These are phyloP conservation scores for Linepithema humile DNA, from an alignment of 1,140 invertebrate species.

Conservation along the genomic window DNA sequence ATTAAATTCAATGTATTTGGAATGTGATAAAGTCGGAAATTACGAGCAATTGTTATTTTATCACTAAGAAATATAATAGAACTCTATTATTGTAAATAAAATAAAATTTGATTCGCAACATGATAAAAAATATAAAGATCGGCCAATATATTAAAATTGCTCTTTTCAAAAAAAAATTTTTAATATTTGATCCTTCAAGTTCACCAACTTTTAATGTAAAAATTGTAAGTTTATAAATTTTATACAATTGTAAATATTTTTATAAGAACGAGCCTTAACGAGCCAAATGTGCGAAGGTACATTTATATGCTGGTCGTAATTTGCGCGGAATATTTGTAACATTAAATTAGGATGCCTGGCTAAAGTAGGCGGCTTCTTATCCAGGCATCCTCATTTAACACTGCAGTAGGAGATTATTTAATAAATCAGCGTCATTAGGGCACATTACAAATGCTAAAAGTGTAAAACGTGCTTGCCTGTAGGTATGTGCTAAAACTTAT, in stretches of 20 bases:
- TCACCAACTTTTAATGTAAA: neutral
- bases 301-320: slow-evolving; percentile 24
- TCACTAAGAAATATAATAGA: no score
- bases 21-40: slow-evolving; percentile 14
- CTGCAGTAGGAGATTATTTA: slow-evolving; percentile 52
- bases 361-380: slow-evolving; percentile 28
- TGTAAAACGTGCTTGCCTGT: slow-evolving; percentile 47
- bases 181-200: no score
- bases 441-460: slow-evolving; percentile 57
- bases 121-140: neutral
- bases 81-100: no score
- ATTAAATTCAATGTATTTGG: slow-evolving; percentile 53
- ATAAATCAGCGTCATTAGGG: slow-evolving; percentile 66
- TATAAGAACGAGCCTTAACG: neutral
- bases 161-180: neutral
- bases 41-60: no score
- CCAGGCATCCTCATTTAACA: slow-evolving; percentile 31
- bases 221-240: neutral
- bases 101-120: neutral
- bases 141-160: neutral
- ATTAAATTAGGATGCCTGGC: slow-evolving; percentile 42
- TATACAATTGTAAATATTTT: neutral
- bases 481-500: slow-evolving; percentile 67
- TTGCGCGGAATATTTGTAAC: slow-evolving; percentile 31
- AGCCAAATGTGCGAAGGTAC: neutral